A percentile compares a stretch with the other conserved stretches of the same genome.
Conservation (phyloP, 2,888 invertebrate species). For the Peribatodes rhomboidaria region DNA sequence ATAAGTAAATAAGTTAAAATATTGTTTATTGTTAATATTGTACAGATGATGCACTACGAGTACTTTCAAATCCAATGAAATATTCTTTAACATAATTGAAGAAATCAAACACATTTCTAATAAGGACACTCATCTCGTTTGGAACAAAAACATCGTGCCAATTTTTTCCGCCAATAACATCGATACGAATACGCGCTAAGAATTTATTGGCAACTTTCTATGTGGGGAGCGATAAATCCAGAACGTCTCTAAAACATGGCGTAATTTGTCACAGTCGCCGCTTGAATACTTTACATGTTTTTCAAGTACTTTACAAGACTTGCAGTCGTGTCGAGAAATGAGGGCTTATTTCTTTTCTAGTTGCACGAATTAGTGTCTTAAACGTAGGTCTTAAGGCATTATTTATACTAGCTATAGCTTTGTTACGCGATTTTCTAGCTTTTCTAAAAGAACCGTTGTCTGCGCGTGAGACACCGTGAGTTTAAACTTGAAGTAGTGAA, state of each 20-base stretch:
- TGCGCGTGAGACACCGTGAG: no score
- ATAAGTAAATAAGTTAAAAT: no score
- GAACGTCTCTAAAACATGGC: slow-evolving; percentile 62
- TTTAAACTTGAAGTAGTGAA: no score
- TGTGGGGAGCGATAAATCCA: slow-evolving; percentile 60
- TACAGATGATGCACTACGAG: no score
- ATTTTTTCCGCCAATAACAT: slow-evolving; percentile 42
- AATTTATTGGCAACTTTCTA: slow-evolving; percentile 58
- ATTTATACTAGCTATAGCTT: no score
- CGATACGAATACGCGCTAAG: slow-evolving; percentile 46
- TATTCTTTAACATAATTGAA: no score
- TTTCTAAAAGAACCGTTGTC: no score
- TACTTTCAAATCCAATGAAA: no score
- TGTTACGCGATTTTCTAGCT: no score
- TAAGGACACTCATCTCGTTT: slow-evolving; percentile 6
- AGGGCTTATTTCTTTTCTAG: neutral
- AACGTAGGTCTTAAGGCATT: no score
- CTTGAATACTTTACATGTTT: slow-evolving; percentile 62
- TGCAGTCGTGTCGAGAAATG: slow-evolving; percentile 14
- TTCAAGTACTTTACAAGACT: slow-evolving; percentile 45
- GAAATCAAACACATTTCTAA: neutral
- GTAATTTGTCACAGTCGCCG: slow-evolving; percentile 64
- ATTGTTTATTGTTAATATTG: no score
- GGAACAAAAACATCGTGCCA: slow-evolving; percentile 31
- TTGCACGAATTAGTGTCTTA: neutral